Percentiles rank a stretch among this genome's conserved stretches.
phyloP scores from a whole-genome alignment of 1,140 invertebrate species.

The Ridgeia piscesae region DNA sequence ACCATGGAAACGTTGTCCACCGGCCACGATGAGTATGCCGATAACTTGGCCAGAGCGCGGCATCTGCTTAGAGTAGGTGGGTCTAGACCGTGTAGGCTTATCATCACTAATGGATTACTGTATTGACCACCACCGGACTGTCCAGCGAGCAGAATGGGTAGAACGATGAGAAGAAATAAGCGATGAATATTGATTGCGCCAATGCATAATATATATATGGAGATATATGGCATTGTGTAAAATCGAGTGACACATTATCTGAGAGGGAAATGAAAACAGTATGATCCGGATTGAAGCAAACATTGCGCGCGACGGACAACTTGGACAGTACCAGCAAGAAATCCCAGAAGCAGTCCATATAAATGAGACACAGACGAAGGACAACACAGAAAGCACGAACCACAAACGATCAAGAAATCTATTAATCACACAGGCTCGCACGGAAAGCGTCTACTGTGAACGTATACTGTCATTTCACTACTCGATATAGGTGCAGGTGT shows the following conservation, averaged over 20 bases:
- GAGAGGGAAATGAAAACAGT: neutral
- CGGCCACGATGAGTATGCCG: neutral
- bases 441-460: no score
- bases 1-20: neutral
- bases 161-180: neutral
- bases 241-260: neutral
- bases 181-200: neutral
- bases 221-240: neutral
- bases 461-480: no score
- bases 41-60: neutral
- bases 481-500: no score
- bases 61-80: constrained; percentile 3
- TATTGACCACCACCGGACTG: neutral
- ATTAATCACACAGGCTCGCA: no score
- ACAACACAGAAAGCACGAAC: no score
- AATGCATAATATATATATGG: neutral
- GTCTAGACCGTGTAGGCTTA: neutral
- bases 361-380: no score
- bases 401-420: no score
- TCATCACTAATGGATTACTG: neutral
- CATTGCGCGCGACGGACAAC: neutral
- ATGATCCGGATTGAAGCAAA: neutral
- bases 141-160: neutral
- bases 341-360: neutral
- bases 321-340: neutral